phyloP scores from a whole-genome alignment of 2,797 vertebrate species.

The Pterois miles region DNA sequence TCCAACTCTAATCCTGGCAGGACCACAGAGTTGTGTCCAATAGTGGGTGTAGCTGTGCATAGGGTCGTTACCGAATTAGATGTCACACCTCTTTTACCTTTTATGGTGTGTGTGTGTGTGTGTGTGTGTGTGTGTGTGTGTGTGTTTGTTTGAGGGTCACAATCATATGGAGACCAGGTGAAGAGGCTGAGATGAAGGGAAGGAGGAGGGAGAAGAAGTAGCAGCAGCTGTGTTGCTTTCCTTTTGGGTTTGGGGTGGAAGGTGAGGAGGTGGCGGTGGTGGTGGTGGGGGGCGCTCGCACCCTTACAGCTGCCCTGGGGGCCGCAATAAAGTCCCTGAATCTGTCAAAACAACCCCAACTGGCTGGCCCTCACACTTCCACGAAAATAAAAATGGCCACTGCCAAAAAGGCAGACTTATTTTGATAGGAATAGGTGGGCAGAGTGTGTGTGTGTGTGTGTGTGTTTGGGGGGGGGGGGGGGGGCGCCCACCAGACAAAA shows the following conservation, averaged over 20 bases:
- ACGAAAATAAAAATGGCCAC: constrained; percentile 56
- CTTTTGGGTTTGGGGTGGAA: constrained; percentile 26
- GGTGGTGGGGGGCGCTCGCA: constrained; percentile 5
- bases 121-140: constrained; percentile 17
- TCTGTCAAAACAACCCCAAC: constrained; percentile 66
- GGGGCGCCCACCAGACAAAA: constrained; percentile 10
- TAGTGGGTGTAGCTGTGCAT: constrained; percentile 4
- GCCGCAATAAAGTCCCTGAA: constrained; percentile 54
- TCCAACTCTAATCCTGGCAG: constrained; percentile 9
- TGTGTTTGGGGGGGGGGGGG: background rate
- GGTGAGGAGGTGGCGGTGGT: constrained; percentile 3
- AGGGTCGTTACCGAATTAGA: constrained; percentile 53
- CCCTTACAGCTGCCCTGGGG: constrained; percentile 52
- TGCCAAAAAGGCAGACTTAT: constrained; percentile 28
- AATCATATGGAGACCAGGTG: constrained; percentile 69
- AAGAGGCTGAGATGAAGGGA: constrained; percentile 20
- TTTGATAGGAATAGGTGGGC: constrained; percentile 45
- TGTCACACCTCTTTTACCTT: constrained; percentile 65
- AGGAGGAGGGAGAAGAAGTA: constrained; percentile 12
- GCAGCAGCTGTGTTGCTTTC: constrained; percentile 65
- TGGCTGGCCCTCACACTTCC: constrained; percentile 42
- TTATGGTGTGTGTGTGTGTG: constrained; percentile 40
- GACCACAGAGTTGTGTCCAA: background rate
- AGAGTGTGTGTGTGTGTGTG: constrained; percentile 5
- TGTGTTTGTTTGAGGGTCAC: constrained; percentile 42